Base-by-base conservation (phyloP, 2,113 vertebrate genomes). In the Benitochromis conjunctus region DNA sequence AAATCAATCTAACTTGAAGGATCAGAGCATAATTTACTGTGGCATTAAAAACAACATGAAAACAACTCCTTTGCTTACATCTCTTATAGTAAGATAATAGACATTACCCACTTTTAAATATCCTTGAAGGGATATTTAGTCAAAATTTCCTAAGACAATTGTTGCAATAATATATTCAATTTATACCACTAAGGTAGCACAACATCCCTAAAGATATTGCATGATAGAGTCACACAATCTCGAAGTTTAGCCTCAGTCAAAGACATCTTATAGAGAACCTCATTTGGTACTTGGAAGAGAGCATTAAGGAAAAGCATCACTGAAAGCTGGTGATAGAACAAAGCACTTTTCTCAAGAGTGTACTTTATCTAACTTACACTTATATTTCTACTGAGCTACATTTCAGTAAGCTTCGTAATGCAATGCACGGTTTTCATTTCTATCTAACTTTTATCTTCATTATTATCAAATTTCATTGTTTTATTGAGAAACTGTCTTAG, bases 181-280 rank as follows among this genome's bases (percentile, higher is more conserved):
- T 36, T 64, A 36, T n/a, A 0, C 80, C 89, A 93, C 56, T 62
- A 81, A 82, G 92, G 34, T 4, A 92, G 31, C 3, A 5, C 1
- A n/a, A 43, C 6, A 5, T 31, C 10, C 0, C 0, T 1, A 26
- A 10, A 2, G 16, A 36, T 0, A 21, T 14, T 2, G 83, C 92
- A 94, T 34, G 3, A 62, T 41, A 95, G 13, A 46, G 36, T 90
- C 4, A 94, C 1, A 53, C n/a, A 56, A 5, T 80, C 82, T 5
- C 94, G 84, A 64, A 26, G 84, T 55, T 80, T 18, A 76, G 16
- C 80, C 26, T 84, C 64, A 80, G 26, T 89, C 80, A 86, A 4
- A 80, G 80, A 24, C 11, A 89, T 74, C 9, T 64, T 54, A 1
- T 31, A 18, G 79, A 60, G 21, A 64, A 46, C 6, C 1, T 71